Conservation (phyloP, 2,113 vertebrate genomes). For the Passer montanus region DNA sequence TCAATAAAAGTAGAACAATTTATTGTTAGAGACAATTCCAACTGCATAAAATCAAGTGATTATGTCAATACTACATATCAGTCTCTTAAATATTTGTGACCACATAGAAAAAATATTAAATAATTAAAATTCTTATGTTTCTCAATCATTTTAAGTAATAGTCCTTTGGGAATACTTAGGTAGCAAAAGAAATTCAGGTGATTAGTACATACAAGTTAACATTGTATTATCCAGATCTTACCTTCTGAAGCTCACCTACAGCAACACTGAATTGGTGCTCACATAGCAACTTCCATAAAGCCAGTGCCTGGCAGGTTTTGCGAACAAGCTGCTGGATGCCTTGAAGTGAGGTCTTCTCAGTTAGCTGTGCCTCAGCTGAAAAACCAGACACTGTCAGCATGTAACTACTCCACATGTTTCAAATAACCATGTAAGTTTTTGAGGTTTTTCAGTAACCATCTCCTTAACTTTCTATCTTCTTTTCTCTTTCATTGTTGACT, state of each 20-base stretch:
- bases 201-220: background rate
- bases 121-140: background rate
- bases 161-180: background rate
- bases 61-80: background rate
- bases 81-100: background rate
- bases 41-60: background rate
- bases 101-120: background rate
- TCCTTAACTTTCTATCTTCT: background rate
- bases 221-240: slow-evolving; percentile 19
- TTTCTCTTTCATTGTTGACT: background rate
- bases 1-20: background rate
- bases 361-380: slow-evolving; percentile 90
- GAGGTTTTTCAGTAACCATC: background rate
- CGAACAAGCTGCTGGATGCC: slow-evolving; percentile 91
- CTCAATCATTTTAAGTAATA: background rate
- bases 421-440: background rate
- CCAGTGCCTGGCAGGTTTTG: slow-evolving; percentile 92
- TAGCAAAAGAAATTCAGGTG: background rate
- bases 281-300: slow-evolving; percentile 95
- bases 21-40: background rate
- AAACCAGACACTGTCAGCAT: background rate
- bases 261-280: slow-evolving; percentile 94
- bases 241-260: slow-evolving; percentile 93
- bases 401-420: background rate
- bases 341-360: slow-evolving; percentile 92